These are phyloP conservation scores for Thereva unica DNA, from an alignment of 2,888 invertebrate genomes.

Conservation along the genomic window DNA sequence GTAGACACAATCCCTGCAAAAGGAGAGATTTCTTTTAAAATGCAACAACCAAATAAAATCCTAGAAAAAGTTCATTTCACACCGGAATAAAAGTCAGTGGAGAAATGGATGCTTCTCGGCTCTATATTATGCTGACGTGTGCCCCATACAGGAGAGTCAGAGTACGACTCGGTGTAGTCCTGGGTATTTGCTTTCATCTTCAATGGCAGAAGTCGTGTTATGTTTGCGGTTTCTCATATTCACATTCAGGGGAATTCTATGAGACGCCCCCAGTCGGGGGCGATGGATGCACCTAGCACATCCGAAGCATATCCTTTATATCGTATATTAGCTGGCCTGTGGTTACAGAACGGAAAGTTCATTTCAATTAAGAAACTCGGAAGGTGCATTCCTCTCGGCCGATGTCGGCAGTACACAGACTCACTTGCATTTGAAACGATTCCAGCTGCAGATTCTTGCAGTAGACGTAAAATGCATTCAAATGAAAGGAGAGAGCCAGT, in stretches of 20 bases:
- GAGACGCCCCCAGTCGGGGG: too few relatives aligned
- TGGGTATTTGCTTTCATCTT: neutral
- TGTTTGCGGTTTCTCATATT: neutral
- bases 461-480: slow-evolving; percentile 36
- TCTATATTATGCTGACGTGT: too few relatives aligned
- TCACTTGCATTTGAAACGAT: too few relatives aligned
- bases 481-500: too few relatives aligned
- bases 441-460: too few relatives aligned
- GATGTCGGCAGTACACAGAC: neutral
- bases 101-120: slow-evolving; percentile 1
- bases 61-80: slow-evolving; percentile 25
- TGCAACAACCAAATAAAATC: slow-evolving; percentile 23
- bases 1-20: slow-evolving; percentile 27
- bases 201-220: neutral
- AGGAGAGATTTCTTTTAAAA: slow-evolving; percentile 13
- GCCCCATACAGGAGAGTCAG: too few relatives aligned
- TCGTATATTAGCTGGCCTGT: slow-evolving; percentile 24
- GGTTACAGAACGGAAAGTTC: slow-evolving; percentile 30
- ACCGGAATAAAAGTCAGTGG: slow-evolving; percentile 14
- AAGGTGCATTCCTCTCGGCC: slow-evolving; percentile 24
- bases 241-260: too few relatives aligned
- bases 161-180: slow-evolving; percentile 7
- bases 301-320: slow-evolving; percentile 20
- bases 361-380: slow-evolving; percentile 33
- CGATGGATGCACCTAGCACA: slow-evolving; percentile 15